These are phyloP conservation scores for Cyanoderma ruficeps DNA, from an alignment of 2,113 vertebrate species.

Conservation along the genomic window DNA sequence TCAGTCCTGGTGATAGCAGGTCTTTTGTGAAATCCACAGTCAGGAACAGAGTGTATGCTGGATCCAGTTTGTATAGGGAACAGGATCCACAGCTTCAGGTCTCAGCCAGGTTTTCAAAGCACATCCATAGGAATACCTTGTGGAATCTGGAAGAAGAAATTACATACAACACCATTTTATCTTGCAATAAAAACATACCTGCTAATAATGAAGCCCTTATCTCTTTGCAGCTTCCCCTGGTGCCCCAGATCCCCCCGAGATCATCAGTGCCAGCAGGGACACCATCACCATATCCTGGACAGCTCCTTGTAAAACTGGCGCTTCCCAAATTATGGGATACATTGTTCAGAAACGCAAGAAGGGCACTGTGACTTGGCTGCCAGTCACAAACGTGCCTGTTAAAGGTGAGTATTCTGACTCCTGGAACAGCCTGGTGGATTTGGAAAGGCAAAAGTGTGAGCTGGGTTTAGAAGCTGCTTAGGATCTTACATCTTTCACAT, in stretches of 20 bases:
- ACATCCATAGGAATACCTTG: not conserved
- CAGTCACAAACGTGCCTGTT: constrained; percentile 73
- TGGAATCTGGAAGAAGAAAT: not conserved
- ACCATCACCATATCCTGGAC: constrained; percentile 81
- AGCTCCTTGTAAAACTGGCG: constrained; percentile 76
- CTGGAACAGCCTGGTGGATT: not conserved
- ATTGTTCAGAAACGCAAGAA: constrained; percentile 87
- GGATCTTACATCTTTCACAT: not conserved
- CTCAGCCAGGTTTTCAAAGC: not conserved
- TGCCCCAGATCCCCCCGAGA: constrained; percentile 79
- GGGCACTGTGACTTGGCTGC: constrained; percentile 83
- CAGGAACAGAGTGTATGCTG: not conserved
- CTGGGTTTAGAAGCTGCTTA: not conserved
- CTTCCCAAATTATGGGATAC: constrained; percentile 82
- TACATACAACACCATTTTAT: not conserved
- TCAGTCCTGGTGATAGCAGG: not conserved
- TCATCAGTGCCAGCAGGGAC: constrained; percentile 78
- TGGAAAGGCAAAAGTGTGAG: not conserved
- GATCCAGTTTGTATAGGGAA: not conserved
- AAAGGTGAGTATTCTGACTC: constrained; percentile 68
- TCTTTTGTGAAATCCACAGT: not conserved
- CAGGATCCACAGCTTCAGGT: not conserved
- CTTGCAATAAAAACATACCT: not conserved
- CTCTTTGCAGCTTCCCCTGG: constrained; percentile 78
- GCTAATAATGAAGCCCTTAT: not conserved